Evolutionary conservation across 2,797 vertebrate species (phyloP), one percentile per base, ranked within the genome.

Genomic region (Cheirogaleus major): DNA sequence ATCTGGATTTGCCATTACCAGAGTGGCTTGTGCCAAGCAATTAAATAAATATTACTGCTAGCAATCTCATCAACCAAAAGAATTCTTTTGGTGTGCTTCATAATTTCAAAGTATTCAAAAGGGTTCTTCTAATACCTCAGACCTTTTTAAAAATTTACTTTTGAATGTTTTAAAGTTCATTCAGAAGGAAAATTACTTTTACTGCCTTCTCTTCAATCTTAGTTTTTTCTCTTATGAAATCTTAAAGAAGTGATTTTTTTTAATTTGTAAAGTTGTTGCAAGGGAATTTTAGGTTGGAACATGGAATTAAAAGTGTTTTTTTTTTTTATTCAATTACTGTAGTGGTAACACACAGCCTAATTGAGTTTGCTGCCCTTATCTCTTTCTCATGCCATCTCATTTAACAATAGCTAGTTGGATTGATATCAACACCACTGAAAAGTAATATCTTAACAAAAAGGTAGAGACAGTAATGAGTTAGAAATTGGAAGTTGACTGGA

Each of bases 1-100:
- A 93, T 41, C 67, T 43, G 89, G 96, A 22, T 93, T 94, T 67
- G 69, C 89, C 89, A 55, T 96, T 89, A 75, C 55, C 63, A 69
- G 70, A 91, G 38, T 59, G 27, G 45, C 38, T 48, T 61, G 38
- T 59, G 91, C 89, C 89, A 83, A 72, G 95, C 79, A 81, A 13
- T 91, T 65, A n/a, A 59, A 52, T 78, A 92, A 75, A 50, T 72
- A 65, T 27, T 41, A 43, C 75, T 69, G 45, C 55, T 52, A 15
- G 59, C 79, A 50, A 63, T 85, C 76, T 84, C 69, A 73, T 38
- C n/a, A 2, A 73, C 79, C 45, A 1, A 65, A 80, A 78, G 83
- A 82, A n/a, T 27, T 55, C 84, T 73, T 78, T 61, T 38, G 69
- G 41, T 80, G n/a, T 85, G 85, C n/a, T 43, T 84, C 25, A 1